Percentiles rank a stretch among this genome's conserved stretches.
These are phyloP conservation scores for Lasioglossum marginatum DNA, from an alignment of 2,888 invertebrate species.

Conservation along the genomic window DNA sequence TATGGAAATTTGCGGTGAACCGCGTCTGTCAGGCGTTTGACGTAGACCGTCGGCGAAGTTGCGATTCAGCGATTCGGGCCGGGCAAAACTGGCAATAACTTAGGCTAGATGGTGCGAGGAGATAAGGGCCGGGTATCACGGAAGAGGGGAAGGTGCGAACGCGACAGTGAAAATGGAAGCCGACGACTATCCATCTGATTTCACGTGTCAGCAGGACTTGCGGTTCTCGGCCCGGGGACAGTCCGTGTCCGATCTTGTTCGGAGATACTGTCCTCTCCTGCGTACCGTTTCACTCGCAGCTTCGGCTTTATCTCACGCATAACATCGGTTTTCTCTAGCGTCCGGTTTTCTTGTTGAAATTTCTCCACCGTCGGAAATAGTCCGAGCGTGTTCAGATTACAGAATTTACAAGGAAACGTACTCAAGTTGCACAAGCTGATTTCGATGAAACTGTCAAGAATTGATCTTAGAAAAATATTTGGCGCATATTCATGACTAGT, in stretches of 20 bases:
- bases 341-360: slow-evolving; percentile 47
- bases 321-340: slow-evolving; percentile 71
- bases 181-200: slow-evolving; percentile 68
- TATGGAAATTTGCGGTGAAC: neutral
- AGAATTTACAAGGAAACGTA: too few relatives aligned
- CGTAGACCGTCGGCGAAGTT: neutral
- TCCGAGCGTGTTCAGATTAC: slow-evolving; percentile 3
- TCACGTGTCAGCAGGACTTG: slow-evolving; percentile 62
- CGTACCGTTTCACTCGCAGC: slow-evolving; percentile 62
- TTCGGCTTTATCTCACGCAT: slow-evolving; percentile 67
- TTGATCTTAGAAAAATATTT: too few relatives aligned
- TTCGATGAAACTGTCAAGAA: too few relatives aligned
- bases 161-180: slow-evolving; percentile 62
- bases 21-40: neutral
- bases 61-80: slow-evolving; percentile 12
- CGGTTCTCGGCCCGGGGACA: slow-evolving; percentile 39
- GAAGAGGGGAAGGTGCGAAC: slow-evolving; percentile 40
- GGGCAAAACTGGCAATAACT: slow-evolving; percentile 34
- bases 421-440: too few relatives aligned
- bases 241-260: slow-evolving; percentile 66
- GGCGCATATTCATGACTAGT: too few relatives aligned
- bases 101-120: slow-evolving; percentile 25
- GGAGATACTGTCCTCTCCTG: slow-evolving; percentile 70
- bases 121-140: neutral
- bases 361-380: slow-evolving; percentile 8